Evolutionary conservation across 2,797 vertebrate species (phyloP), one percentile per base, ranked within the genome.

Genomic region (Gymnoscopelus braueri): DNA sequence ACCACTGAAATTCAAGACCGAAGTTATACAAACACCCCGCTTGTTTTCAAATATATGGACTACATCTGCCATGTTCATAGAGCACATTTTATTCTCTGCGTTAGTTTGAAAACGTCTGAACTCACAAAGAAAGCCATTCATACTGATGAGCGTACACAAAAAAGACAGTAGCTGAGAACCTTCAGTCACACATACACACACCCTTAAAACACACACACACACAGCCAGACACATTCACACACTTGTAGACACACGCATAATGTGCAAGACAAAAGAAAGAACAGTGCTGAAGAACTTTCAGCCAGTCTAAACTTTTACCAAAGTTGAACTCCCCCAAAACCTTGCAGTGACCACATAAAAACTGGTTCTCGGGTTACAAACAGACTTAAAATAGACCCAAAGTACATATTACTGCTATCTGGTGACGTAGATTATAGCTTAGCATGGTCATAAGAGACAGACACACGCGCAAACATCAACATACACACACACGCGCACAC

Each of bases 391-490:
- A 93, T 93, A 93, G 88, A 68, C 74, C 67, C 9, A 85, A 91
- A 92, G 85, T 91, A 90, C 87, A 92, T 87, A 86, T 79, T 85
- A 74, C 72, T 84, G 81, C 77, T 81, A 81, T 86, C 69, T 84
- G 79, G 79, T 91, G 88, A 91, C 68, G 85, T 86, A 84, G 76
- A 88, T 84, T 88, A 88, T 78, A 87, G 82, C 79, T 79, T 75
- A 82, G 84, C 74, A 73, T 12, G 58, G 48, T 49, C 5, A 63
- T 50, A n/a, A 44, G 14, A 32, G 23, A 51, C 50, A 51, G 12
- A 51, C 50, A 51, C 50, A n/a, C 2, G n/a, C 13, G 2, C 50
- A 51, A 3, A 51, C 50, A 51, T 15, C 60, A 62, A 76, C 68
- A 71, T 61, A 73, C 69, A 60, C 80, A 77, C 47, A 11, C 74